These are phyloP conservation scores for Leptocoma aspasia DNA, from an alignment of 2,113 vertebrate species.

Conservation along the genomic window DNA sequence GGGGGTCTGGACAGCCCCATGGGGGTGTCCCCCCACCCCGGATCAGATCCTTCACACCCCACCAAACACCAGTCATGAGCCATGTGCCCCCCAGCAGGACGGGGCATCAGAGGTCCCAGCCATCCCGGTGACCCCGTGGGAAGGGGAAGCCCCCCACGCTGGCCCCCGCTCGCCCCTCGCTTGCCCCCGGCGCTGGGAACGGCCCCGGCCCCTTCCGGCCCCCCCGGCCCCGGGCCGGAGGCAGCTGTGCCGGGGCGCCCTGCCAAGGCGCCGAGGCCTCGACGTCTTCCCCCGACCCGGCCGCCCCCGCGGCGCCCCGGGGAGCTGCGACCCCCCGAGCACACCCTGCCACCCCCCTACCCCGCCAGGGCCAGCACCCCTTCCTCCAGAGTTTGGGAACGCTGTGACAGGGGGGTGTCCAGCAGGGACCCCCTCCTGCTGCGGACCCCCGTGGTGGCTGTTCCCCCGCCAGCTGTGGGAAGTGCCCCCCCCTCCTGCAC, in stretches of 20 bases:
- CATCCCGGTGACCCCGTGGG: not conserved
- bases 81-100: not conserved
- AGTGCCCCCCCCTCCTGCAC: not conserved
- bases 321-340: not conserved
- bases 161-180: not conserved
- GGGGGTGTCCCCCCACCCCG: rapidly evolving
- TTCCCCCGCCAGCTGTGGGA: not conserved
- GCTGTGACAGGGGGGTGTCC: not conserved
- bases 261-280: not conserved
- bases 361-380: not conserved
- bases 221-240: not conserved
- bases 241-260: slow-evolving; percentile 18
- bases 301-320: not conserved
- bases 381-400: not conserved
- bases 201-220: slow-evolving; percentile 11
- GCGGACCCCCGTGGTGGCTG: not conserved
- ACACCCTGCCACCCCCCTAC: not conserved
- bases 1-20: rapidly evolving
- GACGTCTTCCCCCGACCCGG: not conserved
- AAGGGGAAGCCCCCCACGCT: not conserved
- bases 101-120: not conserved
- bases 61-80: not conserved
- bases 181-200: not conserved
- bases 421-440: not conserved
- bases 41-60: not conserved